Evolutionary conservation across 2,888 invertebrate genomes (phyloP).

Genomic region (Euclidia mi): DNA sequence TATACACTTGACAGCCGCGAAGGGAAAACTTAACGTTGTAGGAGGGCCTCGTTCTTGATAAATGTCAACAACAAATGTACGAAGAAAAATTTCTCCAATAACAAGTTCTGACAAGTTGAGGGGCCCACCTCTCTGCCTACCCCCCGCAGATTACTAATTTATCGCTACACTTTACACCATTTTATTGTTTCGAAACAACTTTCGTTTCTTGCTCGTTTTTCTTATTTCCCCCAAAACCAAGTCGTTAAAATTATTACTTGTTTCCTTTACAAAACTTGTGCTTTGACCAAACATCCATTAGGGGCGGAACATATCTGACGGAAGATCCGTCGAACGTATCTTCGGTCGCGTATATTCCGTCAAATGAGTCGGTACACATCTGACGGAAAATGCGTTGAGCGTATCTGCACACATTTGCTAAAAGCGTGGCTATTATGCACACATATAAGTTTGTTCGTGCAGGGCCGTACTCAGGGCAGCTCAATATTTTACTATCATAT

Average conservation of each 20-base stretch:
- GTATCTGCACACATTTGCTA: no score
- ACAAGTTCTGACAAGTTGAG: slow-evolving; percentile 42
- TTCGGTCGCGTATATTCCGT: no score
- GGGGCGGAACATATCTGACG: no score
- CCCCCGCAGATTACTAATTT: slow-evolving; percentile 43
- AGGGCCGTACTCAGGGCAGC: no score
- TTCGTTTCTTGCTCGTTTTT: slow-evolving; percentile 31
- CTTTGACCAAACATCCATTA: slow-evolving; percentile 13
- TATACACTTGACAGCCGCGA: not conserved
- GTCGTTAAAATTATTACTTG: slow-evolving; percentile 31
- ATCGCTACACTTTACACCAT: slow-evolving; percentile 43
- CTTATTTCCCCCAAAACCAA: not conserved
- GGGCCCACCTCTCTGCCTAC: not conserved
- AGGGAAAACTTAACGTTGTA: not conserved
- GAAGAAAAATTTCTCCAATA: slow-evolving; percentile 43
- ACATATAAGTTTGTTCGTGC: no score
- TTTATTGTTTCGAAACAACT: slow-evolving; percentile 48
- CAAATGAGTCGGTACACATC: no score
- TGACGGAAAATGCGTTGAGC: no score
- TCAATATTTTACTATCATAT: no score
- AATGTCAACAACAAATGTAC: slow-evolving; percentile 39
- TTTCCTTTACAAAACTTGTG: slow-evolving; percentile 16
- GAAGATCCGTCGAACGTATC: no score
- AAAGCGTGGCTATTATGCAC: no score
- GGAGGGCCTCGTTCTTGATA: slow-evolving; percentile 24